phyloP scores from a whole-genome alignment of 30 jellyfish, hydroid and myxozoan species.

The Clytia hemisphaerica region DNA sequence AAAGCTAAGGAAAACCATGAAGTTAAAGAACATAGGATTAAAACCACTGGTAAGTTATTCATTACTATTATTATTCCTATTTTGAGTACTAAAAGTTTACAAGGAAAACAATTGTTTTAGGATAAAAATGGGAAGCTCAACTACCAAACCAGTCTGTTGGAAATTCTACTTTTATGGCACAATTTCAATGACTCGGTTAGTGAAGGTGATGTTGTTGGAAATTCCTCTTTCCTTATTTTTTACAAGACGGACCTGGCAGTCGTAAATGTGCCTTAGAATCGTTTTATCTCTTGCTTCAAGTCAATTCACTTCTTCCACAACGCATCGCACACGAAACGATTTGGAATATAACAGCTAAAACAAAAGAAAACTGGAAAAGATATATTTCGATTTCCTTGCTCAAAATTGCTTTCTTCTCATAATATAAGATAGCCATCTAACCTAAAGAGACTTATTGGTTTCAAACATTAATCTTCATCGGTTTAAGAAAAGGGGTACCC shows the following conservation, averaged over 20 bases:
- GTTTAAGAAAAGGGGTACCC: no score
- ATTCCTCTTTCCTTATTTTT: slow-evolving; percentile 1
- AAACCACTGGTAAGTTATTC: no score
- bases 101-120: no score
- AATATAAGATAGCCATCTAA: no score
- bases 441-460: no score
- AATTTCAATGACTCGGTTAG: slow-evolving; percentile 2
- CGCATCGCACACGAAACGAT: slow-evolving; percentile 1
- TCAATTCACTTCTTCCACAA: not conserved
- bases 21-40: no score
- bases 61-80: no score
- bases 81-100: no score
- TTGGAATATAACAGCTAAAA: slow-evolving; percentile 5
- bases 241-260: slow-evolving; percentile 11
- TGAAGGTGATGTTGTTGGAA: slow-evolving; percentile 33
- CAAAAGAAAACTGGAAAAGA: not conserved
- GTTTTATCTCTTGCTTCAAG: not conserved
- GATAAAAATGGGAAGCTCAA: slow-evolving; percentile 1
- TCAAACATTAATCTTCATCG: no score
- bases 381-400: not conserved
- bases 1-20: slow-evolving; percentile 16
- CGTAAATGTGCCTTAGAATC: slow-evolving; percentile 14
- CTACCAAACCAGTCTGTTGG: slow-evolving; percentile 1
- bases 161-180: not conserved
- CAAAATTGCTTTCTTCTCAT: no score